These are phyloP conservation scores for Aphelinus atriplicis DNA, from an alignment of 1,140 invertebrate species.

Conservation along the genomic window DNA sequence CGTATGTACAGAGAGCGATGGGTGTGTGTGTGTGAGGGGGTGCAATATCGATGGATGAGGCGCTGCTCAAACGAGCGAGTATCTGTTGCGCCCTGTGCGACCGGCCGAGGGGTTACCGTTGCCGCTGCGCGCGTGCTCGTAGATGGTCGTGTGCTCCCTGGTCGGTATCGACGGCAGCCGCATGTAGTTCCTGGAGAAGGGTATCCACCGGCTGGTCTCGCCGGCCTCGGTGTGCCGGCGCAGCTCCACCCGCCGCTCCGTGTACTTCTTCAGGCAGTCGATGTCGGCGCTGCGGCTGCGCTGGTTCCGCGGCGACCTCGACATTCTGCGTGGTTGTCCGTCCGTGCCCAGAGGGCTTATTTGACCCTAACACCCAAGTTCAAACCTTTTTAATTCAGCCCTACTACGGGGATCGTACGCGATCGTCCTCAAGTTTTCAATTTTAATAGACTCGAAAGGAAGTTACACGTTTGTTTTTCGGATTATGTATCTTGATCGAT, in stretches of 20 bases:
- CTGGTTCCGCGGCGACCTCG: slow-evolving; percentile 56
- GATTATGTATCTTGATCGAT: not conserved
- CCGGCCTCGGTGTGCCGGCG: slow-evolving; percentile 52
- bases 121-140: not conserved
- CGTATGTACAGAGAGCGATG: no score
- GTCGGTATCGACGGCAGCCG: slow-evolving; percentile 24
- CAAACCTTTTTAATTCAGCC: no score
- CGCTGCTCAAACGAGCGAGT: no score
- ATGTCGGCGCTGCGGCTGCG: slow-evolving; percentile 58
- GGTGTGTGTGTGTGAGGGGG: no score
- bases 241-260: slow-evolving; percentile 53
- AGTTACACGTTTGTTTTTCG: not conserved
- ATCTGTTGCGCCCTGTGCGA: no score
- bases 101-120: not conserved
- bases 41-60: no score
- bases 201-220: slow-evolving; percentile 48
- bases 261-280: slow-evolving; percentile 56
- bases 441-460: no score
- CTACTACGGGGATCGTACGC: no score
- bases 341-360: slow-evolving; percentile 52
- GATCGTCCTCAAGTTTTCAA: no score
- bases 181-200: slow-evolving; percentile 39
- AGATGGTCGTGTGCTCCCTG: slow-evolving; percentile 33
- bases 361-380: slow-evolving; percentile 45
- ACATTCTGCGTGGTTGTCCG: slow-evolving; percentile 49